Evolutionary conservation across 2,113 vertebrate species (phyloP).

Genomic region (Oreotrochilus melanogaster): DNA sequence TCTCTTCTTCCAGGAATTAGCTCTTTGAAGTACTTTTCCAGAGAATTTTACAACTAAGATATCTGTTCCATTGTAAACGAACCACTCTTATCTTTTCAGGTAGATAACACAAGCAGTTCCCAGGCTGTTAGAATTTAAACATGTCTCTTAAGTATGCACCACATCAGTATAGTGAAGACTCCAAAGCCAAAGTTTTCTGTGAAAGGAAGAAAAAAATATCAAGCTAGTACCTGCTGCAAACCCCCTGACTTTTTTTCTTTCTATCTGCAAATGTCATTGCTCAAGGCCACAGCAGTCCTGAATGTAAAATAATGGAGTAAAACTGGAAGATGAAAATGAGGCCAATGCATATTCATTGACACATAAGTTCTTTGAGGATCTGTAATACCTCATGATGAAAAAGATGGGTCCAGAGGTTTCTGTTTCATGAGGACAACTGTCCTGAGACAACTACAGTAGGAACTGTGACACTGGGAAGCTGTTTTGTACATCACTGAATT

Average conservation of each 20-base stretch:
- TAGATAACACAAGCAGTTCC: background rate
- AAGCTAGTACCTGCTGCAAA: background rate
- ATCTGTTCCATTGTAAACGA: background rate
- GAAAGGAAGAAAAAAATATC: background rate
- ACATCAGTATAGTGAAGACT: background rate
- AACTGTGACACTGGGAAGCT: background rate
- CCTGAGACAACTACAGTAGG: background rate
- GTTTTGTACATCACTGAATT: background rate
- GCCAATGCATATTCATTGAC: background rate
- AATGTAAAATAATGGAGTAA: background rate
- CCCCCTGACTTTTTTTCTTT: background rate
- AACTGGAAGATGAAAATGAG: background rate
- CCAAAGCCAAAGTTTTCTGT: background rate
- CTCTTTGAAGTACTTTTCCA: constrained; percentile 47
- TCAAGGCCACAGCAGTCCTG: background rate
- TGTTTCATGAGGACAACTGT: background rate
- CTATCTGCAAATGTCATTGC: background rate
- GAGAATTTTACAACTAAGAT: background rate
- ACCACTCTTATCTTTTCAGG: background rate
- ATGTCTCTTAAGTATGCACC: background rate
- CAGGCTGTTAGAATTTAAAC: background rate
- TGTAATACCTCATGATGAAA: background rate
- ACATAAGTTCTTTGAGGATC: background rate
- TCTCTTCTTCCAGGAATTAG: constrained; percentile 47
- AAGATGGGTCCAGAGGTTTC: background rate